Evolutionary conservation across 2,888 invertebrate genomes (phyloP), one percentile per base, ranked within the genome.

Genomic region (Bibio marci): DNA sequence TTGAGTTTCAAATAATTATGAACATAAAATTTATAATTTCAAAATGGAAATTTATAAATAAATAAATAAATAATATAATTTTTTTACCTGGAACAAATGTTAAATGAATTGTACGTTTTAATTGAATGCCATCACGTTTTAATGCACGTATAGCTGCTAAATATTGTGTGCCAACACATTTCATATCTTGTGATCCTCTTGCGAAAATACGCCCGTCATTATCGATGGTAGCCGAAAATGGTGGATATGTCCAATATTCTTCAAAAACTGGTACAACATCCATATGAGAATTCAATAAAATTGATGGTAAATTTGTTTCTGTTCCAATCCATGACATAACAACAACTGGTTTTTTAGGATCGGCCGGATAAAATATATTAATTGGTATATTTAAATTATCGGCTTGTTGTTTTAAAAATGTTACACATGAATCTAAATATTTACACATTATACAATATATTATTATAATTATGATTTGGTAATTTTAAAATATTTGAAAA

Each of bases 231-330:
- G 82, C 95, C 45, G 71, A 75, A 59, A 94, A 95, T 3, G 95
- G 94, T 27, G 81, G 80, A 54, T 88, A 72, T 0, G 73, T 83
- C 94, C 95, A 95, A 53, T 81, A 78, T 31, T 91, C 82, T 45
- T 71, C 69, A 53, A 76, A 82, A 1, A 83, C 91, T 8, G 87
- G 82, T 0, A 95, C 95, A 1, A 97, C 95, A 60, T 95, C 95
- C 69, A 86, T 90, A 56, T 97, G 94, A 4, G 90, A 87, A 56
- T 92, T 94, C 15, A 95, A 70, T 51, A 94, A 64, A 43, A 95
- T 69, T 11, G 81, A 66, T 1, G 81, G 73, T 30, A 82, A 60
- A 1, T 67, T 55, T 0, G 85, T 79, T 39, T 85, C 67, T 0
- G 62, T 64, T 31, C 95, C 94, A 40, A 53, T 48, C 76, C 87